Percentiles rank a stretch among this genome's conserved stretches.
These are phyloP conservation scores for Pomacea maculata DNA, from an alignment of 1,140 invertebrate species.

Conservation along the genomic window DNA sequence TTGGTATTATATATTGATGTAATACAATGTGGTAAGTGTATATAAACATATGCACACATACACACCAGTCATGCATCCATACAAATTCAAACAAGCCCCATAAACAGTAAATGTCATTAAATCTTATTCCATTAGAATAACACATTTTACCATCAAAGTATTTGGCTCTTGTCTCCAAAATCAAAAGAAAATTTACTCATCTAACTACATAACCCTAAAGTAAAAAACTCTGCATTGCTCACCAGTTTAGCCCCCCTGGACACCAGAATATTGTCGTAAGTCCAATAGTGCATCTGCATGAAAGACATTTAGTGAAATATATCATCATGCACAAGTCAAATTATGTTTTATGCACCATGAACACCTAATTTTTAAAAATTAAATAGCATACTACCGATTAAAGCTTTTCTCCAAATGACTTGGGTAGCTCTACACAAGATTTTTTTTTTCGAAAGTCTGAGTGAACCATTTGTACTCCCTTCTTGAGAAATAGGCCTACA, in stretches of 20 bases:
- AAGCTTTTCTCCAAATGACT: neutral
- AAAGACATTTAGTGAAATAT: neutral
- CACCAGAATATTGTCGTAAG: constrained; percentile 78
- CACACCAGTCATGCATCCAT: neutral
- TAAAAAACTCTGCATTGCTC: constrained; percentile 46
- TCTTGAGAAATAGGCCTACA: no score
- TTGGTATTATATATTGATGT: no score
- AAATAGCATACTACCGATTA: neutral
- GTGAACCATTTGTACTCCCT: no score
- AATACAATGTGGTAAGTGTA: neutral
- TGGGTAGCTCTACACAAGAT: neutral
- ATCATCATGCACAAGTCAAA: constrained; percentile 6
- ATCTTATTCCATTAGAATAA: neutral
- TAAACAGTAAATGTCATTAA: neutral
- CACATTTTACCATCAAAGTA: no score
- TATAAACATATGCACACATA: neutral
- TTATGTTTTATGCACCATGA: neutral
- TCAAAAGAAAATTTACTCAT: neutral
- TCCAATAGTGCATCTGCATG: constrained; percentile 80
- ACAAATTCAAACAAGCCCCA: neutral
- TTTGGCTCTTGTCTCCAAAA: neutral
- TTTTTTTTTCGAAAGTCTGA: no score
- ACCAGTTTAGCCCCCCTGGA: constrained; percentile 79
- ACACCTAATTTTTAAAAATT: neutral
- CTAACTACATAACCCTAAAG: no score